Base-by-base conservation (phyloP, 1,140 invertebrate genomes). In the Zaprionus davidi region DNA sequence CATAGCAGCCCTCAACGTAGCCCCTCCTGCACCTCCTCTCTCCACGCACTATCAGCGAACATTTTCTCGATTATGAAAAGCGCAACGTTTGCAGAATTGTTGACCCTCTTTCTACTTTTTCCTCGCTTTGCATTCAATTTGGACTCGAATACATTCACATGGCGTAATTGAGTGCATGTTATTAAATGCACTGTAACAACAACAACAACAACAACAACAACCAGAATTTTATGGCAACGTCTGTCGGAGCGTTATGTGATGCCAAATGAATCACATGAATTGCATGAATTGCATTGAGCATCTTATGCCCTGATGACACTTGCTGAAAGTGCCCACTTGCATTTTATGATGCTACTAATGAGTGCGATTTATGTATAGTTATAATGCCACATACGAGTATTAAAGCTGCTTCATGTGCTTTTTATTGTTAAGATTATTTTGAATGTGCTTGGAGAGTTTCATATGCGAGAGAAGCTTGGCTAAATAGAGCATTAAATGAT, bases 41-140 rank as follows among this genome's bases (percentile, higher is more conserved):
- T 11, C 3, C 31, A 9, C 31, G 31, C 31, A 17, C 55, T 49
- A 44, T 26, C 41, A 68, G 63, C 53, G 38, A 26, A 82, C 57
- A 82, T 79, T 86, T 86, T 86, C 67, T 38, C 68, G 68, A 88
- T 81, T 90, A 84, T 84, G 74, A 64, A 88, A 88, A 85, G 78
- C 78, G 84, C 84, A 74, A 68, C 72, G 85, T 69, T 90, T 69
- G 84, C 84, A 90, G 57, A 88, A 85, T 24, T 72, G 34, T 72
- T 72, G 74, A 84, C 24, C 67, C 70, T 57, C 53, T 78, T 63
- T 60, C 55, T 63, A 36, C 36, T 22, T 46, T 53, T 64, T 46
- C 3, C 44, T 17, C 56, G 76, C 66, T 86, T 82, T 88, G 73
- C 80, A 83, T 88, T 86, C 83, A 88, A 80, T 88, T 86, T 80